phyloP scores from a whole-genome alignment of 1,140 invertebrate species.

The Gonatopus flavifemur region DNA sequence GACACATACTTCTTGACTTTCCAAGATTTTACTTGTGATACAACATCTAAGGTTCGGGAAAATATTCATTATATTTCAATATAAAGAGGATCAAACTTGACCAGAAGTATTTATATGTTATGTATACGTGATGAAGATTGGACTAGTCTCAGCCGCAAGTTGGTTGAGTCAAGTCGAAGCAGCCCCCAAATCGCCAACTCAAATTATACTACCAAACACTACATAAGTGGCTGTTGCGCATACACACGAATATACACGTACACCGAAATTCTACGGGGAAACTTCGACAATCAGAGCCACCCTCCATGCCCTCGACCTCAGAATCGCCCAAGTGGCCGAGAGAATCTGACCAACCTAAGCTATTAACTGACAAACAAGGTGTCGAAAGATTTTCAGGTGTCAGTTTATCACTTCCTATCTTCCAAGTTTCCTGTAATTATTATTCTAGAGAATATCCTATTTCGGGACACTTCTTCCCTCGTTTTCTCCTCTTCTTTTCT shows the following conservation, averaged over 20 bases:
- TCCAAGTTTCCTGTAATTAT: too few species aligned
- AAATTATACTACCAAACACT: slow-evolving; percentile 50
- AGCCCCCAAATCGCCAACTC: slow-evolving; percentile 39
- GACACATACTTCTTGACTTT: too few species aligned
- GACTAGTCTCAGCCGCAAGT: slow-evolving; percentile 46
- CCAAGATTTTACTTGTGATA: too few species aligned
- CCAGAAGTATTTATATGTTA: too few species aligned
- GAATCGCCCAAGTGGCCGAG: slow-evolving; percentile 31
- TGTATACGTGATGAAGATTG: slow-evolving; percentile 10
- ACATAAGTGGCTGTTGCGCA: too few species aligned
- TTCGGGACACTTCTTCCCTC: too few species aligned
- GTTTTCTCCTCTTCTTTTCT: too few species aligned
- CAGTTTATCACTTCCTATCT: too few species aligned
- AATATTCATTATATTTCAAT: too few species aligned
- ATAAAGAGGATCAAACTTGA: too few species aligned
- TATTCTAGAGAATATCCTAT: too few species aligned
- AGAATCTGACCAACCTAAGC: slow-evolving; percentile 31
- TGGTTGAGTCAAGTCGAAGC: slow-evolving; percentile 40
- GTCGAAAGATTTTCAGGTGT: slow-evolving; percentile 28
- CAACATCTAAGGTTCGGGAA: too few species aligned
- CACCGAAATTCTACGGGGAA: slow-evolving; percentile 28
- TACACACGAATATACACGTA: background rate
- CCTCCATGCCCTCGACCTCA: slow-evolving; percentile 22
- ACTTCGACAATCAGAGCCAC: slow-evolving; percentile 37
- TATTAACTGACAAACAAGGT: slow-evolving; percentile 22